Conservation (phyloP, 53 echinoderm and acorn worm genomes). For the Patiria pectinifera region DNA sequence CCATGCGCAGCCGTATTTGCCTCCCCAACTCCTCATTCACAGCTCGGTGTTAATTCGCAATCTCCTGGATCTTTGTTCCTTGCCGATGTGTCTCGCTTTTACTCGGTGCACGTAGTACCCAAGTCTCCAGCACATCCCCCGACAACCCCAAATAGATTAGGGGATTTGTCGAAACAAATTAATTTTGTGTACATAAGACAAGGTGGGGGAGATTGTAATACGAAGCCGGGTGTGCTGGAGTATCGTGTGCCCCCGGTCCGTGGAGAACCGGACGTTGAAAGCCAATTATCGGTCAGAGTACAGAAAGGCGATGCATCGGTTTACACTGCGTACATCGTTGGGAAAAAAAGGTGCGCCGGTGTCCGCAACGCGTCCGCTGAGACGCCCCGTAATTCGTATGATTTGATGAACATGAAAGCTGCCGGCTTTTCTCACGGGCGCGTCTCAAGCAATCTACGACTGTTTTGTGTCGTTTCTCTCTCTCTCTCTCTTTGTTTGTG, state of each 20-base stretch:
- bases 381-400: not conserved
- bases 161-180: conserved; percentile 12
- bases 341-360: not conserved
- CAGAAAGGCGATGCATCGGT: not conserved
- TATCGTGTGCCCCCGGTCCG: not conserved
- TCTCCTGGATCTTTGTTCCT: not conserved
- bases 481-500: not conserved
- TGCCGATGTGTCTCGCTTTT: not conserved
- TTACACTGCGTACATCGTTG: not conserved
- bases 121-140: not conserved
- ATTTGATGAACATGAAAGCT: conserved; percentile 13
- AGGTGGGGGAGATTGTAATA: not conserved
- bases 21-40: not conserved
- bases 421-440: not conserved
- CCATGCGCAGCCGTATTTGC: not conserved
- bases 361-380: not conserved
- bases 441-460: not conserved
- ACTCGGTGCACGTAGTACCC: not conserved
- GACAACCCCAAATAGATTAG: not conserved
- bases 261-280: not conserved
- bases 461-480: not conserved
- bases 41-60: not conserved
- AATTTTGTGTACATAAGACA: not conserved
- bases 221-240: not conserved
- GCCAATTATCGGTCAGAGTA: conserved; percentile 7